phyloP scores from a whole-genome alignment of 2,888 invertebrate species.

The Automeris io region DNA sequence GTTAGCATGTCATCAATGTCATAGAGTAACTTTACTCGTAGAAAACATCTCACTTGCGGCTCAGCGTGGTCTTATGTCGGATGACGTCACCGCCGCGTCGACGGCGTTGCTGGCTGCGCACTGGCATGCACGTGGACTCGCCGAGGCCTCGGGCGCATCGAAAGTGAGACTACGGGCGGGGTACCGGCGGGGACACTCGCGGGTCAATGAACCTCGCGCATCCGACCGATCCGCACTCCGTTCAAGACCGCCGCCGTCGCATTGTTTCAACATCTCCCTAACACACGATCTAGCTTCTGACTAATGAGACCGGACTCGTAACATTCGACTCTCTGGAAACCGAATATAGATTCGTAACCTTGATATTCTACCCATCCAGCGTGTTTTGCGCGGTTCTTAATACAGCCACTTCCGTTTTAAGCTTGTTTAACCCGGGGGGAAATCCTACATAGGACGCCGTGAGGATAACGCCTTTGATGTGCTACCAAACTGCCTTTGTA shows the following conservation, averaged over 20 bases:
- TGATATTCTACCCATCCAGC: too few relatives aligned
- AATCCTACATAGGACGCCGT: slow-evolving; percentile 8
- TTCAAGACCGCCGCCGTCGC: slow-evolving; percentile 61
- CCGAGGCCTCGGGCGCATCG: slow-evolving; percentile 65
- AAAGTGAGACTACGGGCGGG: slow-evolving; percentile 64
- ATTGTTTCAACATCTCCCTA: slow-evolving; percentile 64
- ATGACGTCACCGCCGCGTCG: slow-evolving; percentile 58
- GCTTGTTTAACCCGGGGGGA: slow-evolving; percentile 10
- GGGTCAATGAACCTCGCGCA: slow-evolving; percentile 66
- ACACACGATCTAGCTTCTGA: slow-evolving; percentile 34
- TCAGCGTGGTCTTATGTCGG: slow-evolving; percentile 41
- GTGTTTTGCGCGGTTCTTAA: too few relatives aligned
- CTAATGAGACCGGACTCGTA: slow-evolving; percentile 34
- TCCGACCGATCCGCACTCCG: slow-evolving; percentile 71
- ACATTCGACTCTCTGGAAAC: slow-evolving; percentile 24
- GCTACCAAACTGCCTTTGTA: too few relatives aligned
- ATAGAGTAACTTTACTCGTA: slow-evolving; percentile 52
- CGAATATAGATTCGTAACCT: too few relatives aligned
- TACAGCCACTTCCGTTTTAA: slow-evolving; percentile 12
- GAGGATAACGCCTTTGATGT: too few relatives aligned
- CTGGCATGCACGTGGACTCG: slow-evolving; percentile 68
- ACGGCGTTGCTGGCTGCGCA: slow-evolving; percentile 46
- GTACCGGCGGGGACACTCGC: slow-evolving; percentile 30
- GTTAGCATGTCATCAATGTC: slow-evolving; percentile 32
- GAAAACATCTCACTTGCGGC: slow-evolving; percentile 32